phyloP scores from a whole-genome alignment of 2,888 invertebrate genomes.

The Endotricha flammealis region DNA sequence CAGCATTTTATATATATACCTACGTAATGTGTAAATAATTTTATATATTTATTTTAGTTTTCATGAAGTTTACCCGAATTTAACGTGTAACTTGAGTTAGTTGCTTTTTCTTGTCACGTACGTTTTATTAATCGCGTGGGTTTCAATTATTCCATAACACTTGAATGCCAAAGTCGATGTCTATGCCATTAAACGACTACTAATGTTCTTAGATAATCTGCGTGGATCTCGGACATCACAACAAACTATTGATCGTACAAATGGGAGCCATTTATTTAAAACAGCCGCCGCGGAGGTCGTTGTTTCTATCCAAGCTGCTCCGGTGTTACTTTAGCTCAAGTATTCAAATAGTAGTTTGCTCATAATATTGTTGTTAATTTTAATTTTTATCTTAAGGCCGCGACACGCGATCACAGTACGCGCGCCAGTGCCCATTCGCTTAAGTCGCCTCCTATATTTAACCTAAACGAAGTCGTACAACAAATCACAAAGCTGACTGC shows the following conservation, averaged over 20 bases:
- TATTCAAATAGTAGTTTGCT: slow-evolving; percentile 71
- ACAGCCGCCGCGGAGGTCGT: slow-evolving; percentile 46
- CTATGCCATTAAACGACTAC: slow-evolving; percentile 66
- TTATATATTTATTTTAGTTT: slow-evolving; percentile 70
- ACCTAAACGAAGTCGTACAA: not conserved
- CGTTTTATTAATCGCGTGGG: slow-evolving; percentile 20
- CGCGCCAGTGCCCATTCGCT: slow-evolving; percentile 6
- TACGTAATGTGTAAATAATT: slow-evolving; percentile 67
- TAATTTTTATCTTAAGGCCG: slow-evolving; percentile 38
- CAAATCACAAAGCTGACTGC: slow-evolving; percentile 6
- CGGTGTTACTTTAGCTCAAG: slow-evolving; percentile 73
- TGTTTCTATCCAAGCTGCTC: slow-evolving; percentile 72
- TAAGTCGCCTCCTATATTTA: slow-evolving; percentile 2
- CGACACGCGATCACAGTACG: slow-evolving; percentile 15
- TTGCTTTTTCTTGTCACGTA: slow-evolving; percentile 37
- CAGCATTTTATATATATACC: slow-evolving; percentile 72
- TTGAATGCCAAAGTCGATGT: slow-evolving; percentile 75
- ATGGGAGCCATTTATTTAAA: slow-evolving; percentile 61
- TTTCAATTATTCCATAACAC: slow-evolving; percentile 45
- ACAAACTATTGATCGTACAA: slow-evolving; percentile 71
- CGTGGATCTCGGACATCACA: slow-evolving; percentile 71
- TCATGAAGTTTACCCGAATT: slow-evolving; percentile 73
- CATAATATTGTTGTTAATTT: slow-evolving; percentile 72
- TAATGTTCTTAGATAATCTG: slow-evolving; percentile 48
- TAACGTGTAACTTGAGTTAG: slow-evolving; percentile 36